phyloP scores from a whole-genome alignment of 2,888 invertebrate species.

The Ochlodes sylvanus region DNA sequence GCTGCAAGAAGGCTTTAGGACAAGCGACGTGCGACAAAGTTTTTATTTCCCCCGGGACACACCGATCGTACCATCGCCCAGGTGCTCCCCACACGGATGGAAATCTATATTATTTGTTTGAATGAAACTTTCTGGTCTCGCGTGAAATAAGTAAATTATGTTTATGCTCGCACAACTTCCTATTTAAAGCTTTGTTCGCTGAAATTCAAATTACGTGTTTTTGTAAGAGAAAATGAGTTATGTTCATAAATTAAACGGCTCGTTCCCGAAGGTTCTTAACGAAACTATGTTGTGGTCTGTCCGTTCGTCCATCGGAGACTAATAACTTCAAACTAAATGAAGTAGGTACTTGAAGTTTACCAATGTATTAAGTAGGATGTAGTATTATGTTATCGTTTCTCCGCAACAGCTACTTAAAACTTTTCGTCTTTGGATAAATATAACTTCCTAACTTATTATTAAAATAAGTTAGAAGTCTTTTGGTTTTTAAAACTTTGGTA shows the following conservation, averaged over 20 bases:
- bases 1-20: slow-evolving; percentile 81
- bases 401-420: background rate
- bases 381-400: background rate
- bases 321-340: slow-evolving; percentile 8
- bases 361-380: background rate
- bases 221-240: slow-evolving; percentile 4
- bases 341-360: background rate
- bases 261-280: background rate
- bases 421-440: background rate
- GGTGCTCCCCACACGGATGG: slow-evolving; percentile 77
- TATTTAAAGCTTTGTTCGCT: slow-evolving; percentile 65
- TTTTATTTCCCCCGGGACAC: slow-evolving; percentile 83
- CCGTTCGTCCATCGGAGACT: slow-evolving; percentile 4
- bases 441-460: background rate
- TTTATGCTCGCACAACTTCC: slow-evolving; percentile 71
- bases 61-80: slow-evolving; percentile 82
- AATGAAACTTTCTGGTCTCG: slow-evolving; percentile 82
- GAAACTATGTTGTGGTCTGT: slow-evolving; percentile 9
- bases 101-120: slow-evolving; percentile 85
- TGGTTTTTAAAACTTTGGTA: too few relatives aligned
- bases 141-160: slow-evolving; percentile 82
- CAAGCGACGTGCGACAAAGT: slow-evolving; percentile 84
- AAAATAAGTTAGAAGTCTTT: too few relatives aligned
- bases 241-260: background rate
- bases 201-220: slow-evolving; percentile 19